Conservation (phyloP, 1,140 invertebrate genomes). For the Dinoponera quadriceps region DNA sequence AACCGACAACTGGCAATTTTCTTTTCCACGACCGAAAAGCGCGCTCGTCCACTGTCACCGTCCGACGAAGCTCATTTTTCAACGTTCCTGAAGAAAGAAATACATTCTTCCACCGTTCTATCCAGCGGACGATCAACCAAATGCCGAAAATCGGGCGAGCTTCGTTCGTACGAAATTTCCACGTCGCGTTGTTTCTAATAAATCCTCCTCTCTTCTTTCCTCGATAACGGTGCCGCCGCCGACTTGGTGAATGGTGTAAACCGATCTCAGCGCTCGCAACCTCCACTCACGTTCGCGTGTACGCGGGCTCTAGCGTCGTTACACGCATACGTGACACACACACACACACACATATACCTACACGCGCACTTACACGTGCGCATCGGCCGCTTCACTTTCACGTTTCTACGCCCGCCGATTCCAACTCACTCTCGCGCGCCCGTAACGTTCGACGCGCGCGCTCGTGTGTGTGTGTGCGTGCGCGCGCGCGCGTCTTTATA, state of each 20-base stretch:
- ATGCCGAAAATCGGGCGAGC: background rate
- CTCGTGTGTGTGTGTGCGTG: background rate
- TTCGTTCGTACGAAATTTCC: background rate
- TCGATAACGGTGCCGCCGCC: conserved; percentile 5
- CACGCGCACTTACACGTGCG: background rate
- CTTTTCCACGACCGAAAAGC: too few species aligned
- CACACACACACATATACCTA: background rate
- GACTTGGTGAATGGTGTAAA: conserved; percentile 45
- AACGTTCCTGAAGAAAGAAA: too few species aligned
- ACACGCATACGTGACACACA: background rate
- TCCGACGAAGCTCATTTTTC: too few species aligned
- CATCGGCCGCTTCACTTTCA: conserved; percentile 61
- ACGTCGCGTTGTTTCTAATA: background rate
- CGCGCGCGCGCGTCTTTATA: background rate
- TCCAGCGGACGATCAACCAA: background rate
- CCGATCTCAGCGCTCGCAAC: conserved; percentile 58
- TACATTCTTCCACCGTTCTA: background rate
- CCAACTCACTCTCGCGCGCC: conserved; percentile 35
- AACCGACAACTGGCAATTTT: too few species aligned
- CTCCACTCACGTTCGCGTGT: background rate
- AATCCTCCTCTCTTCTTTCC: conserved; percentile 22
- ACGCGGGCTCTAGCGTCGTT: background rate
- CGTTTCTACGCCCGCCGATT: conserved; percentile 42
- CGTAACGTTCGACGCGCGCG: conserved; percentile 4
- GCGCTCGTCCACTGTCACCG: too few species aligned